Conservation (phyloP, 2,797 vertebrate genomes). For the Pyrocephalus nanus region DNA sequence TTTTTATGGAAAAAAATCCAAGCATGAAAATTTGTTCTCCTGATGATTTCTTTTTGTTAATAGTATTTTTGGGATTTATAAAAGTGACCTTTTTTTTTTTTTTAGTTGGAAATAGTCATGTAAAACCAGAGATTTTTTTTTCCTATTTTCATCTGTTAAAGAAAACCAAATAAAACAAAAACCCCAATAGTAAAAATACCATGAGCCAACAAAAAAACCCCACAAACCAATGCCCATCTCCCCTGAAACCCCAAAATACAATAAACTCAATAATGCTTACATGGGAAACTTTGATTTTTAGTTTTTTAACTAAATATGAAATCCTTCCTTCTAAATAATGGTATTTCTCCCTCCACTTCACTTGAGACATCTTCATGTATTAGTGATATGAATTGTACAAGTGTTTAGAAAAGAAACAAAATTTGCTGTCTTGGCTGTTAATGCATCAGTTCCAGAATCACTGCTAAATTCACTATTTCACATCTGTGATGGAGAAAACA, state of each 20-base stretch:
- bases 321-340: background rate
- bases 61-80: background rate
- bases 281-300: background rate
- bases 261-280: background rate
- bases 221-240: background rate
- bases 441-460: background rate
- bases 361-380: background rate
- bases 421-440: background rate
- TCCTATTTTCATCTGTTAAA: background rate
- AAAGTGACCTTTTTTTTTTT: background rate
- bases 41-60: background rate
- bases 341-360: background rate
- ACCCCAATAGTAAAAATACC: fast-evolving
- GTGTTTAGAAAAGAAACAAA: background rate
- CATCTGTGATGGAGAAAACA: background rate
- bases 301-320: background rate
- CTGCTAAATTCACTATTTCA: background rate
- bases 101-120: too few species aligned
- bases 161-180: too few species aligned
- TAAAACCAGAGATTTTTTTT: too few species aligned
- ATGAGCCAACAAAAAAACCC: fast-evolving
- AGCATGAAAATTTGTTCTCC: background rate
- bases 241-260: background rate
- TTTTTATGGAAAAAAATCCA: background rate
- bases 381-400: background rate